phyloP scores from a whole-genome alignment of 2,113 vertebrate species.

The Marmota flaviventris region DNA sequence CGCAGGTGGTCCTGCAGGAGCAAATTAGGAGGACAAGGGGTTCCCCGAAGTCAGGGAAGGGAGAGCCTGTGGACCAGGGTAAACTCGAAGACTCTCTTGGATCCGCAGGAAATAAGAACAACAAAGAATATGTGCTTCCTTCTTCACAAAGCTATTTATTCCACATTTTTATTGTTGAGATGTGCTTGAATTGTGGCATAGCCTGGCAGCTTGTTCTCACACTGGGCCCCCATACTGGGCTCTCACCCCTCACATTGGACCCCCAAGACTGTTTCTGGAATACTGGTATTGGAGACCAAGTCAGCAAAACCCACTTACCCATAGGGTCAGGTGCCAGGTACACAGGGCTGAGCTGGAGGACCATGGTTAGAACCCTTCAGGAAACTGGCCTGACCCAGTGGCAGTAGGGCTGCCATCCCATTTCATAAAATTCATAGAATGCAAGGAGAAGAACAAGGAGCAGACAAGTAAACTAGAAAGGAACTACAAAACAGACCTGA shows the following conservation, averaged over 20 bases:
- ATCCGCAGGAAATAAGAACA: background rate
- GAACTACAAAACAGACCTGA: background rate
- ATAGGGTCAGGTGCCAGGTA: background rate
- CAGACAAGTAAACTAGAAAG: background rate
- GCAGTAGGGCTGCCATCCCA: background rate
- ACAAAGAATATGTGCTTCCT: background rate
- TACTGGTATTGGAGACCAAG: background rate
- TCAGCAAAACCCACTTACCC: background rate
- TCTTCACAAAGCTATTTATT: background rate
- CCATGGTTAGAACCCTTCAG: background rate
- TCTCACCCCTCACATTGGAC: background rate
- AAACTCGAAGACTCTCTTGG: background rate
- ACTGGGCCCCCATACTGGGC: too few relatives aligned
- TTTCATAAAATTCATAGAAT: background rate
- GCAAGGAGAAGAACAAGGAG: background rate
- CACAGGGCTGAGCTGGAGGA: background rate
- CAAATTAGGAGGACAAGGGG: accelerated
- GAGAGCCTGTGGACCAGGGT: background rate
- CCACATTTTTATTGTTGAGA: background rate
- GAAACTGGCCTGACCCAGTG: background rate
- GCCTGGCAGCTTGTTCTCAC: background rate
- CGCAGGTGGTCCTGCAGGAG: background rate
- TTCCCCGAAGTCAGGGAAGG: background rate
- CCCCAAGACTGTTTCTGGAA: background rate
- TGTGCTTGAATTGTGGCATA: background rate